Conservation (phyloP, 1,140 invertebrate species). For the Dreissena rostriformis region DNA sequence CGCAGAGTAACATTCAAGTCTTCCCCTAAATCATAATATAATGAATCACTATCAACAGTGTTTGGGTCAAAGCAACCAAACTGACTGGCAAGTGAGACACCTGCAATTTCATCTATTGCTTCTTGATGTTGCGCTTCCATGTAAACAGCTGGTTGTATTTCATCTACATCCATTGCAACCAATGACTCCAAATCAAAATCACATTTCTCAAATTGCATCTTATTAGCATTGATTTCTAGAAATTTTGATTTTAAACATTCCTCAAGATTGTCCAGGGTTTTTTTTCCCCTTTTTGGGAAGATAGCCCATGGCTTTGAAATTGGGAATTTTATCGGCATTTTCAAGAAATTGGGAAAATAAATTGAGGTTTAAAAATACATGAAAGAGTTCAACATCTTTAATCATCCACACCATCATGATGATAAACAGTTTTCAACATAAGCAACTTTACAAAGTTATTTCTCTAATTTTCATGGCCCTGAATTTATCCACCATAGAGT, state of each 20-base stretch:
- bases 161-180: no score
- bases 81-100: no score
- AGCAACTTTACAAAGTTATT: background rate
- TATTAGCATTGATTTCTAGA: no score
- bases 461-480: no score
- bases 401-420: no score
- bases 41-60: background rate
- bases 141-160: no score
- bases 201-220: no score
- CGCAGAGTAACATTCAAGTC: background rate
- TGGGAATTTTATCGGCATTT: conserved; percentile 15
- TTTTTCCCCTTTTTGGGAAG: conserved; percentile 29
- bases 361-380: background rate
- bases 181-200: no score
- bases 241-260: no score
- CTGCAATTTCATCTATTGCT: no score
- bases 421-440: background rate
- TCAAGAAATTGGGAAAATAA: conserved; percentile 8
- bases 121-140: no score
- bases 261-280: no score
- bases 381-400: background rate
- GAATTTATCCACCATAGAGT: background rate
- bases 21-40: conserved; percentile 21
- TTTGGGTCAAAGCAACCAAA: conserved; percentile 22
- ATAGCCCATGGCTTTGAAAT: conserved; percentile 8